These are phyloP conservation scores for Crematogaster levior DNA, from an alignment of 2,888 invertebrate genomes.

Conservation along the genomic window DNA sequence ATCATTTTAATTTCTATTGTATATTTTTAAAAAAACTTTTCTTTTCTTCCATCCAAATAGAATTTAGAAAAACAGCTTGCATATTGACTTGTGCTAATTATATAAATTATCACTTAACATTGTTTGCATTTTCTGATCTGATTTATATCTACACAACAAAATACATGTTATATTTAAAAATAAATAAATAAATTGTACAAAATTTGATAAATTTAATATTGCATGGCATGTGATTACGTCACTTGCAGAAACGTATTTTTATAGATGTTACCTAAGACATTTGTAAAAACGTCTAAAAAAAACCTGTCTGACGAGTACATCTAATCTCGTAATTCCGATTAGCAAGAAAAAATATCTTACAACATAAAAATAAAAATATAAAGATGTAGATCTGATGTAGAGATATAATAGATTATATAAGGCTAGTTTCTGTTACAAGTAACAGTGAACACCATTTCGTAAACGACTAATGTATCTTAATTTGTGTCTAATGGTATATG, in stretches of 20 bases:
- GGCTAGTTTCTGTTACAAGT: background rate
- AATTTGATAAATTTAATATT: background rate
- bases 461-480: conserved; percentile 34
- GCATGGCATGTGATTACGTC: background rate
- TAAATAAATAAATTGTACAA: background rate
- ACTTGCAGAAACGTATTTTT: too few species aligned
- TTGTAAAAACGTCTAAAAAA: background rate
- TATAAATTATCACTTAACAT: background rate
- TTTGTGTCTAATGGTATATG: conserved; percentile 15
- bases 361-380: too few species aligned
- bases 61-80: conserved; percentile 15
- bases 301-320: background rate
- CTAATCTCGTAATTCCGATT: background rate
- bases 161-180: background rate
- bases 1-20: conserved; percentile 13
- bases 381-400: background rate
- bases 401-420: conserved; percentile 6
- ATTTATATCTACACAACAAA: background rate
- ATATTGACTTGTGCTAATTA: background rate
- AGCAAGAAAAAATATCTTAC: background rate
- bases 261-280: background rate
- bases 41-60: background rate
- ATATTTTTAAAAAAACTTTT: background rate
- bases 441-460: background rate
- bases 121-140: background rate